Evolutionary conservation across 2,888 invertebrate species (phyloP).

Genomic region (Chironomus tentans): DNA sequence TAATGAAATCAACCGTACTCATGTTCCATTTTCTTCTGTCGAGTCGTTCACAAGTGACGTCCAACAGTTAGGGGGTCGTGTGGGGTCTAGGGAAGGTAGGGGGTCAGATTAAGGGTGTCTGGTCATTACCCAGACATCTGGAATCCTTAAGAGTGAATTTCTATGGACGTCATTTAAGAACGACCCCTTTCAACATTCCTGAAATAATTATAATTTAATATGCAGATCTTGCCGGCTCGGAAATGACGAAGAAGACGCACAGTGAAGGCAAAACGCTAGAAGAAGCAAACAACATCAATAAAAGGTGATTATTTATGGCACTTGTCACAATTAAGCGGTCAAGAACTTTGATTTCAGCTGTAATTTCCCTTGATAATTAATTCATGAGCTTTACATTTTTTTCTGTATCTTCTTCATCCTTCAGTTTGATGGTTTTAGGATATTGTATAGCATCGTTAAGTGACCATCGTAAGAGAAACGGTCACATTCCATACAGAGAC

Average conservation of each 20-base stretch:
- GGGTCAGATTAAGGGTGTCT: no score
- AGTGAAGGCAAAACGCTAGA: constrained; percentile 80
- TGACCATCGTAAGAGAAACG: constrained; percentile 64
- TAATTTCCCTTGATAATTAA: background rate
- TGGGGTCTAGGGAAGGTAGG: no score
- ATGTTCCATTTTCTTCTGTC: no score
- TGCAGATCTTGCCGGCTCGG: constrained; percentile 79
- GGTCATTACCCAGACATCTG: no score
- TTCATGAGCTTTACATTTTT: background rate
- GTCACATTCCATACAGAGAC: constrained; percentile 90
- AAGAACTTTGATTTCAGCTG: background rate
- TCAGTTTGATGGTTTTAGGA: constrained; percentile 46
- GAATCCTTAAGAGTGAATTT: no score
- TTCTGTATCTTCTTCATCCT: background rate
- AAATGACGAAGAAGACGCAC: constrained; percentile 86
- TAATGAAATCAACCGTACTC: background rate
- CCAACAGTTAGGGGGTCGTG: no score
- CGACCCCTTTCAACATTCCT: no score
- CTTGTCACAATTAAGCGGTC: background rate
- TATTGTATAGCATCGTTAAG: constrained; percentile 91
- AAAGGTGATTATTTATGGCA: constrained; percentile 42
- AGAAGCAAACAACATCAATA: constrained; percentile 94
- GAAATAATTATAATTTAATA: background rate
- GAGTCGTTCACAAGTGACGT: no score
- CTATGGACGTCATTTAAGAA: no score